A percentile compares a stretch with the other conserved stretches of the same genome.
These are phyloP conservation scores for Picathartes gymnocephalus DNA, from an alignment of 2,113 vertebrate genomes.

Conservation along the genomic window DNA sequence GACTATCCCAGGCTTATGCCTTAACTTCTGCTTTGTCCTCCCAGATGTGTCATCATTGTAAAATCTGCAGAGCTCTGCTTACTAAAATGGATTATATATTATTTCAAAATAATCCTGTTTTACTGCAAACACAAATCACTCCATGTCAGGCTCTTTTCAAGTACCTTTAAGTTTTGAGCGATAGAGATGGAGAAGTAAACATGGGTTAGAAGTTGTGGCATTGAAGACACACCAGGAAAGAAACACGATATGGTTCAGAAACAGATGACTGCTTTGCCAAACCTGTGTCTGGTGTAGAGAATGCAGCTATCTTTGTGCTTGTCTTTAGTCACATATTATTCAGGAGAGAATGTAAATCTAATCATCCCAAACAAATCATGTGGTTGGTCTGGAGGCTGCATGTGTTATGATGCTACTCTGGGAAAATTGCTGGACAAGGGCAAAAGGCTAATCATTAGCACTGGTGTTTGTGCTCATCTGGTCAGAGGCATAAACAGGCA, in stretches of 20 bases:
- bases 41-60: not conserved
- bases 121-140: not conserved
- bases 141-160: not conserved
- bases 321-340: not conserved
- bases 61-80: not conserved
- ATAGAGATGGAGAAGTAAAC: not conserved
- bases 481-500: not conserved
- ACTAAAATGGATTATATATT: not conserved
- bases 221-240: not conserved
- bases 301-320: not conserved
- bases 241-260: not conserved
- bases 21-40: constrained; percentile 14
- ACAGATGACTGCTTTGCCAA: not conserved
- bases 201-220: not conserved
- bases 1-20: not conserved
- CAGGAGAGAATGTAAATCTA: not conserved
- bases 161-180: not conserved
- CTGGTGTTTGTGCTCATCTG: not conserved
- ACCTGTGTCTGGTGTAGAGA: not conserved
- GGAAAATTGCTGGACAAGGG: not conserved
- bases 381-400: not conserved
- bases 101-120: not conserved
- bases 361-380: not conserved
- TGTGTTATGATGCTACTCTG: not conserved
- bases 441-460: not conserved